Evolutionary conservation across 37 sponge, comb jelly and placozoan species (phyloP), one percentile per base, ranked within the genome.

Genomic region (Petrosia ficiformis): DNA sequence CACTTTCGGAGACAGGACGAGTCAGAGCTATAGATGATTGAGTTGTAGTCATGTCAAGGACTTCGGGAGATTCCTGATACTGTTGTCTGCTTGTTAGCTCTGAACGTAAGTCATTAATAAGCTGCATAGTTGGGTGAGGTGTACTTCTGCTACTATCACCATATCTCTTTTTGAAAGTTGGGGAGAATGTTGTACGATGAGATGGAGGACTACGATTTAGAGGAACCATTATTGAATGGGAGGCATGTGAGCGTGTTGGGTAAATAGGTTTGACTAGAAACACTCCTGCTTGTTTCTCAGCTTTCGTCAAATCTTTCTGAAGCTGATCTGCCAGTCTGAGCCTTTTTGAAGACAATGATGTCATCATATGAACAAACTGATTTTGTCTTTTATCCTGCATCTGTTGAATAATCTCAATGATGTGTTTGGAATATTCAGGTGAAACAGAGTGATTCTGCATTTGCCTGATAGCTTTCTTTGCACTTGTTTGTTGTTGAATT

Each of bases 201-300:
- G 48, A 75, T 61, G 63, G 63, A 26, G 63, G 63, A n/a, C 5
- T 5, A 61, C 63, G 63, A 8, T n/a, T 8, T 11, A 61, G 26
- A 24, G 70, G 83, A 60, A 19, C 70, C 59, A 33, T 57, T 10
- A 33, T 57, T 67, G 48, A 70, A 73, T 31, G 68, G 72, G 57
- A 72, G 68, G 26, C 73, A 57, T 30, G 64, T 33, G 29, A 2
- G 36, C 70, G 32, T 21, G 31, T 10, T 42, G 34, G 66, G 59
- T 57, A 83, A 43, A 83, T 76, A 0, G 89, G 89, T 37, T 89
- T 89, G 59, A 89, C 82, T 39, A 89, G 39, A 21, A 83, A 75
- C 64, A 75, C 30, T 33, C 71, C 75, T 14, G 67, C 43, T 33
- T 68, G 24, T 4, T 67, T 39, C 42, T 89, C 89, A 25, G 78